Base-by-base conservation (phyloP, 1,140 invertebrate species). In the Drosophila eugracilis region DNA sequence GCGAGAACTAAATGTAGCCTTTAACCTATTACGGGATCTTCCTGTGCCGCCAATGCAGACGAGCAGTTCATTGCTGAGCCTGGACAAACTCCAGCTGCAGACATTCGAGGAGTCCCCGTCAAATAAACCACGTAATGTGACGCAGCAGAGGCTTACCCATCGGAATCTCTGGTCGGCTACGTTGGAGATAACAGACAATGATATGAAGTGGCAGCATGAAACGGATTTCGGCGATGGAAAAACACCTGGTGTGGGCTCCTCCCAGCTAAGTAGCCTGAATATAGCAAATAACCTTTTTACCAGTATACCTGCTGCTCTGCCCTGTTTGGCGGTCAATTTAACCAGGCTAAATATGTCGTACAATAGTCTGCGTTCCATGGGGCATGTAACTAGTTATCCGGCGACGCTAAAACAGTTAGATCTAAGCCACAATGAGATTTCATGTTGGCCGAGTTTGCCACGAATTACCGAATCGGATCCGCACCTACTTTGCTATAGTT, bases 281-380 rank as follows among this genome's bases (percentile, higher is more conserved):
- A 92, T 99, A 21, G 95, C 97, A 0, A 97, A 98, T 91, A 99
- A 99, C 93, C 94, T 96, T 54, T 98, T 99, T 89, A 95, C 95
- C 15, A 94, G 94, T 53, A 95, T 99, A 34, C 98, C 98, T 0
- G 93, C 94, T 3, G 95, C 96, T n/a, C 90, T 99, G 14, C 95
- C 98, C 1, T 99, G 98, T 90, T 92, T 97, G 24, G 97, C 97
- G 5, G 95, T 97, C 0, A 95, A 95, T 70, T 92, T 99, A 14
- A 95, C 96, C 0, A 93, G 97, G 28, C 93, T 99, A 0, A 98
- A 98, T 90, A 94, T 99, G 93, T 95, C 97, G 10, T 96, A 97
- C 88, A 99, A 99, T 92, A 94, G 94, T 6, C 90, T 96, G n/a
- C 69, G 89, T 39, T 95, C 95, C 0, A 97, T 98, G 95, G 97